Conservation (phyloP, 2,113 vertebrate species). For the Chamaetylas fuelleborni region DNA sequence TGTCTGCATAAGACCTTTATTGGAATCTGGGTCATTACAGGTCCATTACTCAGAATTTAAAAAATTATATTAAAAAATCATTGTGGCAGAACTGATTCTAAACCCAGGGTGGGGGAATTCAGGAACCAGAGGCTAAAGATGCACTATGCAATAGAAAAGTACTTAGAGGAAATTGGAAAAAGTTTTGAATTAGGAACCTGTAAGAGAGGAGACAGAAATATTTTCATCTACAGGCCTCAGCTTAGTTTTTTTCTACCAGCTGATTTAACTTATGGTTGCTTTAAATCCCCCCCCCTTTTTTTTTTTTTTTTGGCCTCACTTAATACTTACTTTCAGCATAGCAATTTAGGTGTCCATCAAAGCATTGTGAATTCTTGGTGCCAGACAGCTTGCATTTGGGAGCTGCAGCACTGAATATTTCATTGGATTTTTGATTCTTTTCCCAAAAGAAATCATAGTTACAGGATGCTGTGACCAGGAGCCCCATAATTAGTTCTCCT, state of each 20-base stretch:
- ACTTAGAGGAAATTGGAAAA: background rate
- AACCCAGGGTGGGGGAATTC: background rate
- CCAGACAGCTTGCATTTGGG: background rate
- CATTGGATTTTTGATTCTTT: background rate
- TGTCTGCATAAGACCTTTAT: background rate
- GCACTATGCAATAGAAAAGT: background rate
- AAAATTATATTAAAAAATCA: background rate
- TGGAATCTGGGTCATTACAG: background rate
- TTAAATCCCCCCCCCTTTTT: background rate
- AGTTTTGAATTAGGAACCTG: background rate
- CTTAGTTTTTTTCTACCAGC: background rate
- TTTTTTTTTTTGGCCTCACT: background rate
- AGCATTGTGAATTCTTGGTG: background rate
- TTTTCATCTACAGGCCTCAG: background rate
- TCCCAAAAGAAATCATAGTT: background rate
- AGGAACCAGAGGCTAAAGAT: background rate
- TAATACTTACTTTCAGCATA: background rate
- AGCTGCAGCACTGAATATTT: conserved; percentile 1
- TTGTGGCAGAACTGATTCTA: background rate
- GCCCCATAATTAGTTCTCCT: background rate
- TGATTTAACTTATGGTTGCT: background rate
- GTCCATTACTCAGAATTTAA: background rate
- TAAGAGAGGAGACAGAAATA: background rate
- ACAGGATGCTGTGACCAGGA: background rate
- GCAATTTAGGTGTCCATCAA: conserved; percentile 17